phyloP scores from a whole-genome alignment of 2,797 vertebrate species.

The Lagorchestes hirsutus region DNA sequence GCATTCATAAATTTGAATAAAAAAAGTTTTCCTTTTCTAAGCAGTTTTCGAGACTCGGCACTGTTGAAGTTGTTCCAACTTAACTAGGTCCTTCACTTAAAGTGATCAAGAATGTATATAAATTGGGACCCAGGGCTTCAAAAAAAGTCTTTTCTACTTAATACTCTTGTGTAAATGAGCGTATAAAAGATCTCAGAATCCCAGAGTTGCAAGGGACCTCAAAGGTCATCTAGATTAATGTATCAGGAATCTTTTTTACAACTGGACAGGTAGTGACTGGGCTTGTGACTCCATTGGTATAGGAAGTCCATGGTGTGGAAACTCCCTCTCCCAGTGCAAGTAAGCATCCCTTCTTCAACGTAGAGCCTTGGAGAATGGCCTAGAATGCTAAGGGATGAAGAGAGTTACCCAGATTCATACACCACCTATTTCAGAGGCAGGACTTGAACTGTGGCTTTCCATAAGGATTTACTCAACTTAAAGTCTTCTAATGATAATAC shows the following conservation, averaged over 20 bases:
- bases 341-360: not conserved
- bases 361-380: not conserved
- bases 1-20: conserved; percentile 9
- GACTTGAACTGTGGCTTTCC: not conserved
- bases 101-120: not conserved
- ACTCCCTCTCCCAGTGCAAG: not conserved
- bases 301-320: not conserved
- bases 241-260: not conserved
- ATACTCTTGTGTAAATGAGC: not conserved
- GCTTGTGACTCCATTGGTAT: not conserved
- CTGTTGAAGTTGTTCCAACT: accelerated
- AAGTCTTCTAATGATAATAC: not conserved
- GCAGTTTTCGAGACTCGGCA: not conserved
- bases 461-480: not conserved
- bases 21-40: conserved; percentile 17
- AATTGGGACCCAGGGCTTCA: not conserved
- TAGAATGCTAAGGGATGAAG: not conserved
- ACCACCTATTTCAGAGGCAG: not conserved
- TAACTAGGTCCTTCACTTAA: not conserved
- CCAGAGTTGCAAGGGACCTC: not conserved
- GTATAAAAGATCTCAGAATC: not conserved
- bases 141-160: conserved; percentile 5
- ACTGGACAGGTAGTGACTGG: not conserved
- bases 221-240: not conserved
- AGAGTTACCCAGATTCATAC: not conserved